A percentile compares a stretch with the other conserved stretches of the same genome.
These are phyloP conservation scores for Eupeodes latifasciatus DNA, from an alignment of 2,888 invertebrate species.

Conservation along the genomic window DNA sequence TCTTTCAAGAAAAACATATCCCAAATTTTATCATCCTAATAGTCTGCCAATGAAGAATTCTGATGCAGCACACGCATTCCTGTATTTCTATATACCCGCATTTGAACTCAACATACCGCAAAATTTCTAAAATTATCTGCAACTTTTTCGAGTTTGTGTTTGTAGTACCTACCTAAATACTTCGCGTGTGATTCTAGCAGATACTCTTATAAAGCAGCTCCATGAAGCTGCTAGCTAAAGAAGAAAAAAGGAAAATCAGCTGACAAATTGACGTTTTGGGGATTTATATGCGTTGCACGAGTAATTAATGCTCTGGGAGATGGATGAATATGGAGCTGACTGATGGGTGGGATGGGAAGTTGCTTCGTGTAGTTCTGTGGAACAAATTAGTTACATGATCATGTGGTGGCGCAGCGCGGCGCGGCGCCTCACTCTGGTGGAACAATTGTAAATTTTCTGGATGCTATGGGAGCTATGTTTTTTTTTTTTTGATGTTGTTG, in stretches of 20 bases:
- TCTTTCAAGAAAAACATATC: slow-evolving; percentile 5
- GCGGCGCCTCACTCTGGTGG: slow-evolving; percentile 61
- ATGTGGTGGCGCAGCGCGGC: slow-evolving; percentile 68
- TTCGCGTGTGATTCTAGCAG: slow-evolving; percentile 2
- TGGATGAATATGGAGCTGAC: slow-evolving; percentile 66
- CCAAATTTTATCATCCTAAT: slow-evolving; percentile 21
- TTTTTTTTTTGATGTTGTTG: not conserved
- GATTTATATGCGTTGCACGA: slow-evolving; percentile 68
- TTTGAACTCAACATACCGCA: slow-evolving; percentile 14
- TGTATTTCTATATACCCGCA: not conserved
- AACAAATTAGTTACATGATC: slow-evolving; percentile 76
- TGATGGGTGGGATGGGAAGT: not conserved
- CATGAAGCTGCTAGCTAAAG: not conserved
- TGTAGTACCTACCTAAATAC: no score
- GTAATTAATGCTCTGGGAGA: slow-evolving; percentile 74
- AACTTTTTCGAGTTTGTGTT: slow-evolving; percentile 1
- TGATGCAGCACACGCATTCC: slow-evolving; percentile 9
- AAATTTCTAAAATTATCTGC: slow-evolving; percentile 34
- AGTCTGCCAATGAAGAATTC: slow-evolving; percentile 30
- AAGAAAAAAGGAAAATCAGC: slow-evolving; percentile 22
- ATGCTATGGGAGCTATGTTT: slow-evolving; percentile 13
- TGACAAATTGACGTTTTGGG: slow-evolving; percentile 76
- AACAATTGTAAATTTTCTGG: slow-evolving; percentile 58
- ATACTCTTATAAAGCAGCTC: not conserved
- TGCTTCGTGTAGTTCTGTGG: slow-evolving; percentile 52